phyloP scores from a whole-genome alignment of 2,113 vertebrate genomes.

The Pelmatolapia mariae region DNA sequence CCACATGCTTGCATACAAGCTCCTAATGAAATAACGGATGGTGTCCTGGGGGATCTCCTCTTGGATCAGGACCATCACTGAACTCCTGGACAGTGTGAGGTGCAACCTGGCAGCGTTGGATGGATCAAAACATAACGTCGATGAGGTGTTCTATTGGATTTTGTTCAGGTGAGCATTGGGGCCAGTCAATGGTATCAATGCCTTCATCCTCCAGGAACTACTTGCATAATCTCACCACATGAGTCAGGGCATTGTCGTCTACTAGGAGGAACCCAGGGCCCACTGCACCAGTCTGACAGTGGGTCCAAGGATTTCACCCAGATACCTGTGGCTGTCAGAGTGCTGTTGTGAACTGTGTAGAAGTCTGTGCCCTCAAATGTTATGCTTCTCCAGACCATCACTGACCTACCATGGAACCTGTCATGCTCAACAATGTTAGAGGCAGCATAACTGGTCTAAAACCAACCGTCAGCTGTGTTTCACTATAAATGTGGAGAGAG shows the following conservation, averaged over 20 bases:
- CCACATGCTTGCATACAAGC: not conserved
- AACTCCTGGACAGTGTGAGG: not conserved
- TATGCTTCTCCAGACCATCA: not conserved
- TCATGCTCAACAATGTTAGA: not conserved
- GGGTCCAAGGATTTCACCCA: not conserved
- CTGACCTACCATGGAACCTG: not conserved
- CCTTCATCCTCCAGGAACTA: not conserved
- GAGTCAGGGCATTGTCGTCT: not conserved
- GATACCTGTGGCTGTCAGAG: not conserved
- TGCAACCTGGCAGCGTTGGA: not conserved
- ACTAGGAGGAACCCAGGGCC: not conserved
- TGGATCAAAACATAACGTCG: not conserved
- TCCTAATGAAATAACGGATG: not conserved
- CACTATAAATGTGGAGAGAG: not conserved
- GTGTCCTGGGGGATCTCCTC: not conserved
- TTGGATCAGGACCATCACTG: not conserved
- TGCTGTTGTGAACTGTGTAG: not conserved
- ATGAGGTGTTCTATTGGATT: not conserved
- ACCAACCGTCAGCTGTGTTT: not conserved
- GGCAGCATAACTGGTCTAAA: not conserved
- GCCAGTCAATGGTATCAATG: not conserved
- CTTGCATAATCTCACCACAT: not conserved
- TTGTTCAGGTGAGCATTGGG: not conserved
- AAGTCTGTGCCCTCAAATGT: not conserved
- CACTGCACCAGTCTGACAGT: not conserved